Percentiles rank a stretch among this genome's conserved stretches.
Conservation (phyloP, 2,888 invertebrate genomes). For the Apocheima hispidaria region DNA sequence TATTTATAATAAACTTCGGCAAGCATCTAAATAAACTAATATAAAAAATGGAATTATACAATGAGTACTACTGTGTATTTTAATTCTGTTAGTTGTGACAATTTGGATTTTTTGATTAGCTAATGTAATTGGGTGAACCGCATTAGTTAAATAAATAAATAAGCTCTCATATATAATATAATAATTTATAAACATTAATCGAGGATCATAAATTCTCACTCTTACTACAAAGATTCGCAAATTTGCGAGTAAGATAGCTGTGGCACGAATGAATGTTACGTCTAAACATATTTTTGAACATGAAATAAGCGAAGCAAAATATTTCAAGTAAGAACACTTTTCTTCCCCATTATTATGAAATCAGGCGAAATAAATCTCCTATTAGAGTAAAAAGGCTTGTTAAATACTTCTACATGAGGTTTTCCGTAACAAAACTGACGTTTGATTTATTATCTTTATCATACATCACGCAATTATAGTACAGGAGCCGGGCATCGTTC, state of each 20-base stretch:
- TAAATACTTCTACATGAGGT: conserved; percentile 22
- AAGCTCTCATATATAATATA: too few relatives aligned
- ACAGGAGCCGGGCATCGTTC: not conserved
- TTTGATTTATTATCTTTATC: conserved; percentile 27
- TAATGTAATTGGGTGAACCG: too few relatives aligned
- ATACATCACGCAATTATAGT: conserved; percentile 22
- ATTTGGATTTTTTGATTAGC: too few relatives aligned
- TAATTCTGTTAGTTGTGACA: too few relatives aligned
- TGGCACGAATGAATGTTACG: not conserved
- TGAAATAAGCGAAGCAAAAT: not conserved
- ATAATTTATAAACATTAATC: too few relatives aligned
- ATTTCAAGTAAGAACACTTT: conserved; percentile 2
- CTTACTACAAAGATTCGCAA: too few relatives aligned
- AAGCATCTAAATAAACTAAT: not conserved
- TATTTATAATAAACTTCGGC: not conserved
- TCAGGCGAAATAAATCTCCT: conserved; percentile 16
- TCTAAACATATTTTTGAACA: not conserved
- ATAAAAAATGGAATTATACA: not conserved
- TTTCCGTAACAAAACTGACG: conserved; percentile 20
- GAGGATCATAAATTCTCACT: too few relatives aligned
- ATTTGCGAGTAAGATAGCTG: too few relatives aligned
- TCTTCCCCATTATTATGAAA: conserved; percentile 8
- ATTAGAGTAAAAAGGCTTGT: conserved; percentile 12
- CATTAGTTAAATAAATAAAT: too few relatives aligned
- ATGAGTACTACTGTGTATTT: too few relatives aligned